Evolutionary conservation across 2,797 vertebrate species (phyloP).

Genomic region (Mycteria americana): DNA sequence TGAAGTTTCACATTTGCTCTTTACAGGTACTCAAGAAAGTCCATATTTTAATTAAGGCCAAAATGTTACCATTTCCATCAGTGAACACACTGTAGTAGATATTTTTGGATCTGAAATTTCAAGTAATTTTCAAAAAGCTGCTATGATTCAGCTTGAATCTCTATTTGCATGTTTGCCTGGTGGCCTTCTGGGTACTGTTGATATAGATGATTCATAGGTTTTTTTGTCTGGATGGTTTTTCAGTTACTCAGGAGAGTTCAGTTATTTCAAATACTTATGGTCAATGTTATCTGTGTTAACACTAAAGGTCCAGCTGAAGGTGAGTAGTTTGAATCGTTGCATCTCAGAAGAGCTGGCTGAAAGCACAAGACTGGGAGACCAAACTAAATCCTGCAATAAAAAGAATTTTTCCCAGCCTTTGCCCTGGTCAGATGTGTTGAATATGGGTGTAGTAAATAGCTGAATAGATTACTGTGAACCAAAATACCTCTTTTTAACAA

Average conservation of each 20-base stretch:
- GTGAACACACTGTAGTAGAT: not conserved
- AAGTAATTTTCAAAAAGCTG: constrained; percentile 12
- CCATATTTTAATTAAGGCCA: not conserved
- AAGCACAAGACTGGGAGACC: not conserved
- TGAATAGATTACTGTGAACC: not conserved
- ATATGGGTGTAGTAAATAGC: not conserved
- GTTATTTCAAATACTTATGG: not conserved
- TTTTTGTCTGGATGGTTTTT: not conserved
- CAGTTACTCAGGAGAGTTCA: not conserved
- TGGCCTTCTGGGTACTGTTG: not conserved
- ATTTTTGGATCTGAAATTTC: not conserved
- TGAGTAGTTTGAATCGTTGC: not conserved
- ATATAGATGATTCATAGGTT: not conserved
- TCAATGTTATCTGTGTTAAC: not conserved
- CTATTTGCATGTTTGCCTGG: not conserved
- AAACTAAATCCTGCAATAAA: not conserved
- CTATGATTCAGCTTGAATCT: not conserved
- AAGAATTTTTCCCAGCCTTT: not conserved
- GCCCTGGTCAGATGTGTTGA: not conserved
- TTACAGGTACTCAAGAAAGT: not conserved
- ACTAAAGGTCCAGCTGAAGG: not conserved
- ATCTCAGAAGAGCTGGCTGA: not conserved
- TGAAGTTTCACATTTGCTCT: not conserved
- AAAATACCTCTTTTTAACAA: not conserved
- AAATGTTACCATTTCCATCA: not conserved